Conservation (phyloP, 2,797 vertebrate species). For the Ispidina picta region DNA sequence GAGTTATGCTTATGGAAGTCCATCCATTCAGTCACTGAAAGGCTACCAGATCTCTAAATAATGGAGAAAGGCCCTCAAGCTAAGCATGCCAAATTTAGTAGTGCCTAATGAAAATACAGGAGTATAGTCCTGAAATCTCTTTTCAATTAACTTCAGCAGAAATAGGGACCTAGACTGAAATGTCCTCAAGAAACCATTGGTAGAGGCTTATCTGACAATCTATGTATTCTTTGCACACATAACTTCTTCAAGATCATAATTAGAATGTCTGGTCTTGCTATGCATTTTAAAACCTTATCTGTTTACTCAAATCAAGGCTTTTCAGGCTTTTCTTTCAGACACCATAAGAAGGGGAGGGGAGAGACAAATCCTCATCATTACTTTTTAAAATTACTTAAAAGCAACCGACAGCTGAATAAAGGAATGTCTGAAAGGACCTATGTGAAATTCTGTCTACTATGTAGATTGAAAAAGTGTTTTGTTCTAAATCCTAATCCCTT, state of each 20-base stretch:
- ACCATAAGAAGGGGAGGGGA: not conserved
- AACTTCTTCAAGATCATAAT: constrained; percentile 13
- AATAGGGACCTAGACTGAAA: constrained; percentile 22
- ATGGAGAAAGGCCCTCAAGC: constrained; percentile 56
- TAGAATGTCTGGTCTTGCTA: not conserved
- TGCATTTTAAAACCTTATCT: constrained; percentile 19
- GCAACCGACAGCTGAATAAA: constrained; percentile 5
- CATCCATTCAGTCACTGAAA: constrained; percentile 40
- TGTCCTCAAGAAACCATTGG: constrained; percentile 1
- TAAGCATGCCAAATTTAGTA: constrained; percentile 64
- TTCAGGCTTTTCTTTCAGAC: constrained; percentile 41
- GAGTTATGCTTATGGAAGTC: constrained; percentile 47
- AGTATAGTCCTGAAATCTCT: constrained; percentile 39
- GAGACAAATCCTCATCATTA: constrained; percentile 45
- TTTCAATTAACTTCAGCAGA: constrained; percentile 62
- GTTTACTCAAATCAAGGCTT: constrained; percentile 37
- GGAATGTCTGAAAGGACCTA: constrained; percentile 11
- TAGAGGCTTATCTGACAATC: not conserved
- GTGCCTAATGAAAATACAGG: constrained; percentile 51
- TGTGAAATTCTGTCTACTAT: constrained; percentile 32
- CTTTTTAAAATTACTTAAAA: constrained; percentile 46
- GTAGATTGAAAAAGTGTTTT: constrained; percentile 69
- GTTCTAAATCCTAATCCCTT: constrained; percentile 69
- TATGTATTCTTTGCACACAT: constrained; percentile 3
- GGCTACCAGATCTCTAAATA: constrained; percentile 62